Base-by-base conservation (phyloP, 1,140 invertebrate species). In the Euwallacea similis region DNA sequence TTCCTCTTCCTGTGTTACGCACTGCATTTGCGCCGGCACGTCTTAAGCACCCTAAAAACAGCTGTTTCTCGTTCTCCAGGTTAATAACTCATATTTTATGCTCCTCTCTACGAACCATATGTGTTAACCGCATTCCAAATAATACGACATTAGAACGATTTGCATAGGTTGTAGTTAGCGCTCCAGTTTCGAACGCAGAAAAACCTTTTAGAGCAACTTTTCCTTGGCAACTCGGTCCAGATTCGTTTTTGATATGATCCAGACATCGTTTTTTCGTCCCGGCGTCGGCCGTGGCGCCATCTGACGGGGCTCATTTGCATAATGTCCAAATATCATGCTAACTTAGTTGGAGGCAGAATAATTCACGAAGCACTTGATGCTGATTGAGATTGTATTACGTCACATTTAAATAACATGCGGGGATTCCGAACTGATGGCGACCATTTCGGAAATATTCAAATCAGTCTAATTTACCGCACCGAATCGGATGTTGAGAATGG, bases 311-410 rank as follows among this genome's bases (percentile, higher is more conserved):
- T 43, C 50, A 76, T 76, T 76, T 76, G 66, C 76, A 76, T 76
- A 76, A 76, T 76, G 68, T 76, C 73, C 72, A 74, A 76, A 75
- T 75, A 73, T 69, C 70, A 72, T 76, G 76, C 74, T 71, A 75
- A 74, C 66, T 76, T 74, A 75, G 73, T 72, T 71, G 62, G 43
- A 42, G 47, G 63, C 41, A 61, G 70, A 74, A 76, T 76, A 73
- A 76, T 76, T 66, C 73, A 74, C 72, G 73, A 60, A 61, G 73
- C 73, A 74, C 73, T 76, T 74, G 73, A 76, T 72, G 73, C 68
- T 76, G 75, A 76, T 76, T 76, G 73, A 76, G 73, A 76, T 74
- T 76, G 71, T 73, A 76, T 76, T 75, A 73, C 71, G 68, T 75
- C 72, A 71, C 66, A 74, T 75, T 71, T 74, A 74, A 76, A 76